phyloP scores from a whole-genome alignment of 2,113 vertebrate species.

The Oenanthe oenanthe region DNA sequence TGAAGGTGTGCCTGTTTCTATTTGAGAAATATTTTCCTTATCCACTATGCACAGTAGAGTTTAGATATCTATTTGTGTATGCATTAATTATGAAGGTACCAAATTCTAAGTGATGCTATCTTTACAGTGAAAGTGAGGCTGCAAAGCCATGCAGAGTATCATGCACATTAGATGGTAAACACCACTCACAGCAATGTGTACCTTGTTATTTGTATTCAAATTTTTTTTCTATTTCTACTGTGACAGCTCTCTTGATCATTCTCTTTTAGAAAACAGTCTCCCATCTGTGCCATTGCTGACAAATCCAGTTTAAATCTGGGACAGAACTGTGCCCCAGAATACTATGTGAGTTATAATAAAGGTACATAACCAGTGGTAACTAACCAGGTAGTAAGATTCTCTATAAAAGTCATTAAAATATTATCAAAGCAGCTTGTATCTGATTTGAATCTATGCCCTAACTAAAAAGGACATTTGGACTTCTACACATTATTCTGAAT shows the following conservation, averaged over 20 bases:
- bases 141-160: neutral
- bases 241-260: neutral
- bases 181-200: neutral
- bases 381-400: neutral
- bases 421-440: neutral
- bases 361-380: neutral
- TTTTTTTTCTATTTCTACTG: neutral
- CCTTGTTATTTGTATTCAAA: neutral
- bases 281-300: neutral
- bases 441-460: neutral
- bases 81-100: neutral
- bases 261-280: neutral
- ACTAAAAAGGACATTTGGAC: neutral
- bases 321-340: neutral
- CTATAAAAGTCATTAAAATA: neutral
- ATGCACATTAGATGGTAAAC: neutral
- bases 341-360: neutral
- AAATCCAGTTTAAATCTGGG: neutral
- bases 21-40: neutral
- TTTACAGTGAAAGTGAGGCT: neutral
- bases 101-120: neutral
- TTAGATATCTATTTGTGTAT: neutral
- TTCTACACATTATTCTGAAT: fast-evolving
- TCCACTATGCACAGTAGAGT: neutral
- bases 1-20: neutral